phyloP scores from a whole-genome alignment of 2,113 vertebrate genomes.

The Alethe diademata region DNA sequence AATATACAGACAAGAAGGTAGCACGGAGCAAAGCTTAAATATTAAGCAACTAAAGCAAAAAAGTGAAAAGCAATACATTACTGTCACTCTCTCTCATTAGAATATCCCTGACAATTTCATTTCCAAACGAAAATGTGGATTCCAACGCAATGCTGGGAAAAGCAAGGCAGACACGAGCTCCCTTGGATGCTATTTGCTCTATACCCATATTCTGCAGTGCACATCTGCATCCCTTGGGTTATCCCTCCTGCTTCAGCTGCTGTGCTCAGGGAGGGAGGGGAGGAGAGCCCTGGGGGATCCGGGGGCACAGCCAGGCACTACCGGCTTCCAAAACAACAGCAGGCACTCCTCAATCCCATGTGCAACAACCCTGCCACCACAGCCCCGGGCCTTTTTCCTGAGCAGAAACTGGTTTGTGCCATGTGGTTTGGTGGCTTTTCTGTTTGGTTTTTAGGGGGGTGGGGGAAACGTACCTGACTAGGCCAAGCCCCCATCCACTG shows the following conservation, averaged over 20 bases:
- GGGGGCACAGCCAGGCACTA: constrained; percentile 48
- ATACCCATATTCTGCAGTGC: constrained; percentile 63
- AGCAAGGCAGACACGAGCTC: constrained; percentile 55
- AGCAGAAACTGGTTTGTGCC: constrained; percentile 69
- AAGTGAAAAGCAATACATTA: constrained; percentile 77
- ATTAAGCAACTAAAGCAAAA: constrained; percentile 85
- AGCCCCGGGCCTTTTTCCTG: constrained; percentile 71
- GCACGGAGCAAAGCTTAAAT: constrained; percentile 83
- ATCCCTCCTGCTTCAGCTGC: constrained; percentile 11
- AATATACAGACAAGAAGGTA: constrained; percentile 77
- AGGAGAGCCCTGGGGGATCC: constrained; percentile 23
- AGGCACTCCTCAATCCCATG: not conserved
- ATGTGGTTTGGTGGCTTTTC: constrained; percentile 49
- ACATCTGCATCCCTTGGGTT: constrained; percentile 54
- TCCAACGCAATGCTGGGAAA: constrained; percentile 66
- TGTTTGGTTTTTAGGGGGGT: not conserved
- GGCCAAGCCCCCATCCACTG: not conserved
- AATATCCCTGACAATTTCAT: constrained; percentile 75
- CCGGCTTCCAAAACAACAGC: constrained; percentile 53
- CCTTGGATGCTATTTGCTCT: constrained; percentile 59
- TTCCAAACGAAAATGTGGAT: constrained; percentile 70
- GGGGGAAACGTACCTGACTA: not conserved
- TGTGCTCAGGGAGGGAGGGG: constrained; percentile 26
- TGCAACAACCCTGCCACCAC: constrained; percentile 65
- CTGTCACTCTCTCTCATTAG: constrained; percentile 71